Evolutionary conservation across 2,888 invertebrate species (phyloP).

Genomic region (Dicyrtomina minuta): DNA sequence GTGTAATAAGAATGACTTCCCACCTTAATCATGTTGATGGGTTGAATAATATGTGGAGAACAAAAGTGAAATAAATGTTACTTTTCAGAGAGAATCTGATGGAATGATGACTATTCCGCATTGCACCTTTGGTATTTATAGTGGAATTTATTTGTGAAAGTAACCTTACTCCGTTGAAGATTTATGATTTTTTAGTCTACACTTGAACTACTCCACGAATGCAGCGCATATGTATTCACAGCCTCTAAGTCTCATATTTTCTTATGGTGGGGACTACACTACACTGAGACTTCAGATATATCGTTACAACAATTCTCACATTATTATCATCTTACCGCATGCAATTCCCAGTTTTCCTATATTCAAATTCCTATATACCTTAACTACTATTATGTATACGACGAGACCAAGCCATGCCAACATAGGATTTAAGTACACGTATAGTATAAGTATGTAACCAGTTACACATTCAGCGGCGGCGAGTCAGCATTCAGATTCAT

Average conservation of each 20-base stretch:
- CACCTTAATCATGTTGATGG: slow-evolving; percentile 20
- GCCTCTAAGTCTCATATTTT: slow-evolving; percentile 1
- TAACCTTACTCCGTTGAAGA: slow-evolving; percentile 18
- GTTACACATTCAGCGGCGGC: too few species aligned
- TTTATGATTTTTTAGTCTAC: slow-evolving; percentile 7
- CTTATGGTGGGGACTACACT: too few species aligned
- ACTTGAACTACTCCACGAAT: not conserved
- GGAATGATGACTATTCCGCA: slow-evolving; percentile 2
- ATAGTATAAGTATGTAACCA: too few species aligned
- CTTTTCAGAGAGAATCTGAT: not conserved
- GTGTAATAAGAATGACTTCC: not conserved
- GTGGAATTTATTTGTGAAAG: slow-evolving; percentile 18
- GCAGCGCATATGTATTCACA: not conserved
- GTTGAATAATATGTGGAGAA: not conserved
- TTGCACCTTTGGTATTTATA: slow-evolving; percentile 17
- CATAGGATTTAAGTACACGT: too few species aligned
- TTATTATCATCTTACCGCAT: not conserved
- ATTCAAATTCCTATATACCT: too few species aligned
- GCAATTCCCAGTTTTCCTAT: not conserved
- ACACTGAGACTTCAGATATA: too few species aligned
- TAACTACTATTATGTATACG: too few species aligned
- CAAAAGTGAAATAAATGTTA: not conserved
- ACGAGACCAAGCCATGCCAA: too few species aligned
- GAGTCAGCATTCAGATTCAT: too few species aligned
- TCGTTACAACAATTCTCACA: not conserved